Percentiles rank a stretch among this genome's conserved stretches.
Evolutionary conservation across 2,113 vertebrate genomes (phyloP).

Genomic region (Eulemur macaco): DNA sequence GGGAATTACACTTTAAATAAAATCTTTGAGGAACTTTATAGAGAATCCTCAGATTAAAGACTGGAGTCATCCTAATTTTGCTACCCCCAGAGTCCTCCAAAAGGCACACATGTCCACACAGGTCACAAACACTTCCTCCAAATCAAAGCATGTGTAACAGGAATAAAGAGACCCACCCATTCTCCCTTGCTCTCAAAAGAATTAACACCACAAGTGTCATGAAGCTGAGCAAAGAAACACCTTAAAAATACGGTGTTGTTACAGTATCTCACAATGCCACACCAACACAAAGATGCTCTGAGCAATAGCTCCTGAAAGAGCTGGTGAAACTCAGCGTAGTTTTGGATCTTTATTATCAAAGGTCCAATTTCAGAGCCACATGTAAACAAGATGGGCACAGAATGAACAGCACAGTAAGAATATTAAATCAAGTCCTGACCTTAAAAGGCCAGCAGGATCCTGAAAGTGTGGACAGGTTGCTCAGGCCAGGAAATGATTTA

Average conservation of each 20-base stretch:
- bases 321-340: neutral
- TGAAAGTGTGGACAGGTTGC: neutral
- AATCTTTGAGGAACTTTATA: neutral
- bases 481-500: neutral
- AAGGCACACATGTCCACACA: neutral
- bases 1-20: neutral
- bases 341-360: constrained; percentile 16
- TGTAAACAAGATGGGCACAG: neutral
- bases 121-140: neutral
- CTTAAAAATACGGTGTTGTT: neutral
- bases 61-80: neutral
- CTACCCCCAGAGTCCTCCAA: neutral
- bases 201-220: neutral
- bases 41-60: neutral
- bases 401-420: neutral
- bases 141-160: neutral
- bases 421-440: neutral
- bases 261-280: neutral
- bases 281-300: neutral
- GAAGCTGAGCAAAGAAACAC: constrained; percentile 8
- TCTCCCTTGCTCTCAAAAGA: neutral
- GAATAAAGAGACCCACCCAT: neutral
- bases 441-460: neutral
- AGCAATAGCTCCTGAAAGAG: neutral
- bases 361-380: neutral